Evolutionary conservation across 2,888 invertebrate species (phyloP).

Genomic region (Phragmatobia fuliginosa): DNA sequence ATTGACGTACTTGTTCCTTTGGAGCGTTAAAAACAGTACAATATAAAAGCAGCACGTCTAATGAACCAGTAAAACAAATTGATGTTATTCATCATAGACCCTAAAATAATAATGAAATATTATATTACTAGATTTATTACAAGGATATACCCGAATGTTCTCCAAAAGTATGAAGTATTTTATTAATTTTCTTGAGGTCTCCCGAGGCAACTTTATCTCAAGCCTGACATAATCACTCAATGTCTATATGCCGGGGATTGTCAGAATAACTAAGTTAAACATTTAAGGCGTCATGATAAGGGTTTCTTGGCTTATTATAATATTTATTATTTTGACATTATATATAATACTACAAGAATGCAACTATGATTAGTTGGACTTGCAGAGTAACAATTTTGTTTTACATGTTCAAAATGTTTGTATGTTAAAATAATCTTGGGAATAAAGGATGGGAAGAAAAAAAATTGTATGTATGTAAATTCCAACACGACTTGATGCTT

Average conservation of each 20-base stretch:
- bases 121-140: slow-evolving; percentile 2
- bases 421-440: too few relatives aligned
- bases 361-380: not conserved
- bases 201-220: slow-evolving; percentile 33
- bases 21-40: not conserved
- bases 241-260: slow-evolving; percentile 1
- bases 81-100: not conserved
- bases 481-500: not conserved
- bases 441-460: too few relatives aligned
- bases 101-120: not conserved
- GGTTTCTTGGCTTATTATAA: slow-evolving; percentile 5
- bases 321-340: not conserved
- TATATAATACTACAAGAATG: not conserved
- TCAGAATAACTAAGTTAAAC: slow-evolving; percentile 10
- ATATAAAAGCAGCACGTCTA: not conserved
- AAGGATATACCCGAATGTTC: not conserved
- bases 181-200: slow-evolving; percentile 25
- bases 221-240: slow-evolving; percentile 27
- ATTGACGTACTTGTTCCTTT: not conserved
- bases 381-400: not conserved
- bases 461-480: not conserved
- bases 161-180: slow-evolving; percentile 26
- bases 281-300: slow-evolving; percentile 9
- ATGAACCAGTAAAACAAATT: not conserved
- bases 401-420: not conserved